Percentiles rank a stretch among this genome's conserved stretches.
These are phyloP conservation scores for Palythoa grandis DNA, from an alignment of 92 coral and sea anemone species.

Conservation along the genomic window DNA sequence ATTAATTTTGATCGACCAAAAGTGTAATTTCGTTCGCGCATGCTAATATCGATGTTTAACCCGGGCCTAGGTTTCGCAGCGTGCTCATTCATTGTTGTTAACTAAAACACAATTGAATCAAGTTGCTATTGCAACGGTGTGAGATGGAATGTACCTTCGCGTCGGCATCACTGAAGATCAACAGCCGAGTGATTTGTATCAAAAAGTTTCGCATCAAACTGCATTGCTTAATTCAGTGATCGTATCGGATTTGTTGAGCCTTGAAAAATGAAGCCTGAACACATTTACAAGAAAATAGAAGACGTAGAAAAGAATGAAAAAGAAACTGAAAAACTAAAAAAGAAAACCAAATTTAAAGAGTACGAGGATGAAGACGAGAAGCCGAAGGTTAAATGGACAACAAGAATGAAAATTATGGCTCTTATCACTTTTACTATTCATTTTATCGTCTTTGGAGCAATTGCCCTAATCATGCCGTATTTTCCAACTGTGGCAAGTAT, in stretches of 20 bases:
- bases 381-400: conserved; percentile 8
- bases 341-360: neutral
- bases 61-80: neutral
- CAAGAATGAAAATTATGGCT: conserved; percentile 38
- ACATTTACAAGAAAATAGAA: neutral
- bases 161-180: neutral
- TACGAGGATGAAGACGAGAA: neutral
- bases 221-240: neutral
- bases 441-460: conserved; percentile 40
- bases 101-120: neutral
- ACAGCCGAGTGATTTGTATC: neutral
- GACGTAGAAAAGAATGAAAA: neutral
- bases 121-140: neutral
- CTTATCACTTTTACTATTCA: conserved; percentile 14
- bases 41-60: too few relatives aligned
- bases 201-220: neutral
- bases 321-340: neutral
- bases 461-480: conserved; percentile 37
- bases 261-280: neutral
- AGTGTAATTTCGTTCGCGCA: too few relatives aligned
- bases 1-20: too few relatives aligned
- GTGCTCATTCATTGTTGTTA: neutral
- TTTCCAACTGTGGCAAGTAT: conserved; percentile 39
- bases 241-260: neutral
- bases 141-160: neutral